Conservation (phyloP, 2,888 invertebrate genomes). For the Quadroppia sp. region DNA sequence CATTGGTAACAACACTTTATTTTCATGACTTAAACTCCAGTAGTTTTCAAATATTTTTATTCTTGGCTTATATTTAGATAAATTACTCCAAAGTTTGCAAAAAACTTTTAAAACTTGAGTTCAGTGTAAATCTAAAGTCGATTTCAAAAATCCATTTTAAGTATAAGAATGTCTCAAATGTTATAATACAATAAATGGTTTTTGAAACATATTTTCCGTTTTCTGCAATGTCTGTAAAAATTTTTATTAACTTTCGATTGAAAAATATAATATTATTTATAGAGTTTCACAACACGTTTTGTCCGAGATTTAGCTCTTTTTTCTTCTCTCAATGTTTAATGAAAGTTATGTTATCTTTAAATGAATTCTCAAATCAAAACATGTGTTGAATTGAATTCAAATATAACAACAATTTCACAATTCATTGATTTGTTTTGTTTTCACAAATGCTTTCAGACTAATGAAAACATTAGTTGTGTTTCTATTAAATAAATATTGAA, state of each 20-base stretch:
- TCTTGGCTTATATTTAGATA: slow-evolving; percentile 19
- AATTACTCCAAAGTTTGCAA: slow-evolving; percentile 7
- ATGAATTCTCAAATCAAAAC: not conserved
- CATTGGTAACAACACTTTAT: not conserved
- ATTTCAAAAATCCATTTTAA: not conserved
- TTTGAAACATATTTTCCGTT: not conserved
- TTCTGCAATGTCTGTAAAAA: not conserved
- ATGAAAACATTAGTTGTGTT: slow-evolving; percentile 10
- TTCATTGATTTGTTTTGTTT: not conserved
- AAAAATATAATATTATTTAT: not conserved
- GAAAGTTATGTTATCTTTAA: not conserved
- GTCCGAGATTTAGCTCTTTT: not conserved
- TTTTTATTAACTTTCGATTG: not conserved
- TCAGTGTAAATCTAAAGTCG: not conserved
- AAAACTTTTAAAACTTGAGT: not conserved
- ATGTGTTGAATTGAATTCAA: slow-evolving; percentile 5
- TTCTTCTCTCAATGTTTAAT: not conserved
- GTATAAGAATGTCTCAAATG: not conserved
- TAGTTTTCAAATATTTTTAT: not conserved
- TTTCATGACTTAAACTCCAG: slow-evolving; percentile 19
- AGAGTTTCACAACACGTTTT: slow-evolving; percentile 17
- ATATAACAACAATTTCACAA: not conserved
- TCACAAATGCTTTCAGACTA: not conserved
- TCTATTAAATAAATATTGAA: not conserved
- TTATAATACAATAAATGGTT: not conserved